Base-by-base conservation (phyloP, 2,113 vertebrate genomes). In the Tenebrosternarchus preto region DNA sequence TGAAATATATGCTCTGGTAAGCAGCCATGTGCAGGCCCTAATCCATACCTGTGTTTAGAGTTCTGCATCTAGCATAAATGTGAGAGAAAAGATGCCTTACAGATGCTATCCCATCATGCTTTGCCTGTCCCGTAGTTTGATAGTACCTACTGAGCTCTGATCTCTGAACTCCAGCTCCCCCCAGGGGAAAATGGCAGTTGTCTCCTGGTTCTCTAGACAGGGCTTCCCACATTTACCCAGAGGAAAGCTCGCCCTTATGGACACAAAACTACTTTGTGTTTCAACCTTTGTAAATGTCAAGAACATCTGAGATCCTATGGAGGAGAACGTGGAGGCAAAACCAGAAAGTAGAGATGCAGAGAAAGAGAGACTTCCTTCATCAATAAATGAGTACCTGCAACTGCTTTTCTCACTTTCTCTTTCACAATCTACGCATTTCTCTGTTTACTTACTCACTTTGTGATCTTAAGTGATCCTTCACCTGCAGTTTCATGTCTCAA, bases 221-320 rank as follows among this genome's bases (percentile, higher is more conserved):
- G 59, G 74, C 68, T 86, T 87, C 92, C 93, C 85, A 88, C 81
- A 93, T 92, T 93, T 92, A 91, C 89, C 86, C 90, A 68, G 82
- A 82, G 86, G 88, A 83, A 85, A 87, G 83, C 74, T 16, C 76
- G 82, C 87, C 92, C 90, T 92, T 92, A 92, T 93, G 90, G 88
- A 92, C 88, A 92, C 90, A 91, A 91, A 91, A 88, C 90, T 91
- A 88, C 92, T 92, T 92, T 92, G 92, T 94, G 92, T 91, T 93
- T 92, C 91, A 93, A 93, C 92, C 92, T 93, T 93, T 93, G 83
- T 89, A 91, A 94, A 94, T 93, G 93, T 93, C 92, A 93, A 91
- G 92, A 92, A 90, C 91, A 91, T 90, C 90, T 89, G 80, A 82
- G 87, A 85, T 82, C 81, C 81, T 63, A 59, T 66, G n/a, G 60